Evolutionary conservation across 2,113 vertebrate species (phyloP).

Genomic region (Perccottus glenii): DNA sequence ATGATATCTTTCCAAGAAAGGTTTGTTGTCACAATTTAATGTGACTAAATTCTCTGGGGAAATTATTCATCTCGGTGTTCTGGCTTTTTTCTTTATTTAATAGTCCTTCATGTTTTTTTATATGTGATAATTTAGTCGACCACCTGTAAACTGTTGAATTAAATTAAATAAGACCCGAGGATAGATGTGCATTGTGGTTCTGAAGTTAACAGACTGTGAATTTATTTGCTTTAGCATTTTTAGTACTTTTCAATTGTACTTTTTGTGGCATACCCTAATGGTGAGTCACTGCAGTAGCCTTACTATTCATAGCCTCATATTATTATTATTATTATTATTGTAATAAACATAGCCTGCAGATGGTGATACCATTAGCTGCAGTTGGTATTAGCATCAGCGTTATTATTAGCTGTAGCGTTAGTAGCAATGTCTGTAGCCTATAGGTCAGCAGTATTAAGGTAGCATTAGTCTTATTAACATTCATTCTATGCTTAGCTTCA

Average conservation of each 20-base stretch:
- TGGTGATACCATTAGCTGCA: too few species aligned
- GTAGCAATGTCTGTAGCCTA: background rate
- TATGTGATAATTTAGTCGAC: background rate
- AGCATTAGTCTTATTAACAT: background rate
- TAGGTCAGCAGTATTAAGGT: background rate
- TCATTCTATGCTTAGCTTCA: background rate
- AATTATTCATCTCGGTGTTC: background rate
- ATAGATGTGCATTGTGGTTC: background rate
- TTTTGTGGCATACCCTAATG: background rate
- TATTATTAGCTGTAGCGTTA: background rate
- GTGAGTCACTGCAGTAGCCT: too few species aligned
- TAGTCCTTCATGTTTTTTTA: background rate
- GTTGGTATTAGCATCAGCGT: too few species aligned
- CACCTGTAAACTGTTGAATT: background rate
- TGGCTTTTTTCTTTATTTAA: background rate
- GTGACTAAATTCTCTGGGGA: background rate
- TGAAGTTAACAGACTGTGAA: background rate
- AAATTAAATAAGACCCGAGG: background rate
- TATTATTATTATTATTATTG: too few species aligned
- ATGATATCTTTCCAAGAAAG: too few species aligned
- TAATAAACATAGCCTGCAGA: too few species aligned
- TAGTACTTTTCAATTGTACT: slow-evolving; percentile 5
- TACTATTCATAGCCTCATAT: too few species aligned
- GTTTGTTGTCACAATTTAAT: background rate
- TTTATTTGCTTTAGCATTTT: too few species aligned